Percentiles rank a stretch among this genome's conserved stretches.
Conservation (phyloP, 2,113 vertebrate species). For the Puffinus mauretanicus region DNA sequence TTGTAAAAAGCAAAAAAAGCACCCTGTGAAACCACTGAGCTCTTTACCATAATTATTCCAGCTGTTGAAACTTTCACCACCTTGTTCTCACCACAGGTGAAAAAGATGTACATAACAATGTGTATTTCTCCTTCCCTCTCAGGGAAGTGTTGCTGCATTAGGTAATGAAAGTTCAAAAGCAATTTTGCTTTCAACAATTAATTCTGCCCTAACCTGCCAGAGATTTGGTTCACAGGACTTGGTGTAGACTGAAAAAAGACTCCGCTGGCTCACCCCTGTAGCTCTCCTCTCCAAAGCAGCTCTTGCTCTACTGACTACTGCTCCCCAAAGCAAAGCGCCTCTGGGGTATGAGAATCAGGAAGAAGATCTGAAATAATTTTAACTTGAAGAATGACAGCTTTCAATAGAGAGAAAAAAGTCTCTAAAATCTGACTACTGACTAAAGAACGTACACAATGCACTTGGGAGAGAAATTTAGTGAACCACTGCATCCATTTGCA, state of each 20-base stretch:
- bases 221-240: background rate
- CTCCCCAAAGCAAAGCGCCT: background rate
- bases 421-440: background rate
- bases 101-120: fast-evolving
- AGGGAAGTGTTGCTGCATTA: background rate
- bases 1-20: background rate
- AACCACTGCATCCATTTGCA: background rate
- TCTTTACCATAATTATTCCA: background rate
- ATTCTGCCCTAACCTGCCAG: background rate
- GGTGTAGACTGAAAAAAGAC: background rate
- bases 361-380: background rate
- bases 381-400: background rate
- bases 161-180: background rate
- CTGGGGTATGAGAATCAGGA: background rate
- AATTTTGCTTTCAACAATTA: background rate
- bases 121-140: background rate
- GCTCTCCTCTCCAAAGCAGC: background rate
- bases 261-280: background rate
- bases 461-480: background rate
- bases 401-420: background rate
- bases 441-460: background rate
- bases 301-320: background rate
- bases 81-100: background rate
- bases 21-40: background rate
- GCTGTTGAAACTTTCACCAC: background rate